A percentile compares a stretch with the other conserved stretches of the same genome.
phyloP scores from a whole-genome alignment of 2,888 invertebrate species.

The Caenorhabditis sp. region DNA sequence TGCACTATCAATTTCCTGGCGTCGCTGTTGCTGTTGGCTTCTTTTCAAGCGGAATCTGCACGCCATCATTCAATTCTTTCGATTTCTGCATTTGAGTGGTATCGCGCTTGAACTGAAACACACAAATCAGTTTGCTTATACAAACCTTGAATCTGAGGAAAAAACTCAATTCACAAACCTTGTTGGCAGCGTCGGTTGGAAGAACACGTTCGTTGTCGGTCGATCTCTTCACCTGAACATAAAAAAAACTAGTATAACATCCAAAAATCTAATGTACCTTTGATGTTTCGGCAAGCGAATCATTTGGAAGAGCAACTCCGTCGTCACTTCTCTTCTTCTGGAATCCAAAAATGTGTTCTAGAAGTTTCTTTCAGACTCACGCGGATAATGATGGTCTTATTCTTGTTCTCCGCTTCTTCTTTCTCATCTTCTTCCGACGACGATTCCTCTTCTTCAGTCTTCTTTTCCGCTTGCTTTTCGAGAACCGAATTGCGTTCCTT shows the following conservation, averaged over 20 bases:
- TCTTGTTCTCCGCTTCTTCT: constrained; percentile 11
- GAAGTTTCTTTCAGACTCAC: not conserved
- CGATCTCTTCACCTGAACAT: not conserved
- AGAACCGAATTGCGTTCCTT: constrained; percentile 33
- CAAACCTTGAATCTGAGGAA: not conserved
- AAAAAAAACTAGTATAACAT: too few relatives aligned
- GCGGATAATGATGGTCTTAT: constrained; percentile 32
- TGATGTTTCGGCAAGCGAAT: not conserved
- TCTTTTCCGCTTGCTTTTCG: constrained; percentile 40
- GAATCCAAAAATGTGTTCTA: not conserved
- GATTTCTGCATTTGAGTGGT: constrained; percentile 15
- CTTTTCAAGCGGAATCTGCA: constrained; percentile 29
- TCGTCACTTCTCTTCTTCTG: constrained; percentile 4
- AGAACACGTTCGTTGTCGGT: not conserved
- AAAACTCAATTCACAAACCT: too few relatives aligned
- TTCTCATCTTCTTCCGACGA: constrained; percentile 44
- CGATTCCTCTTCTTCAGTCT: constrained; percentile 6
- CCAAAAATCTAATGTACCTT: too few relatives aligned
- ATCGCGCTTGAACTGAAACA: constrained; percentile 24
- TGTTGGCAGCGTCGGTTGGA: not conserved
- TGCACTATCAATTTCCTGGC: not conserved
- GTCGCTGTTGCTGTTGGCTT: constrained; percentile 10
- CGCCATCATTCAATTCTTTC: constrained; percentile 45
- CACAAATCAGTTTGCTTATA: not conserved
- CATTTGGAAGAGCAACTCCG: constrained; percentile 10